A percentile compares a stretch with the other conserved stretches of the same genome.
Conservation (phyloP, 2,113 vertebrate species). For the Megatriorchis doriae region DNA sequence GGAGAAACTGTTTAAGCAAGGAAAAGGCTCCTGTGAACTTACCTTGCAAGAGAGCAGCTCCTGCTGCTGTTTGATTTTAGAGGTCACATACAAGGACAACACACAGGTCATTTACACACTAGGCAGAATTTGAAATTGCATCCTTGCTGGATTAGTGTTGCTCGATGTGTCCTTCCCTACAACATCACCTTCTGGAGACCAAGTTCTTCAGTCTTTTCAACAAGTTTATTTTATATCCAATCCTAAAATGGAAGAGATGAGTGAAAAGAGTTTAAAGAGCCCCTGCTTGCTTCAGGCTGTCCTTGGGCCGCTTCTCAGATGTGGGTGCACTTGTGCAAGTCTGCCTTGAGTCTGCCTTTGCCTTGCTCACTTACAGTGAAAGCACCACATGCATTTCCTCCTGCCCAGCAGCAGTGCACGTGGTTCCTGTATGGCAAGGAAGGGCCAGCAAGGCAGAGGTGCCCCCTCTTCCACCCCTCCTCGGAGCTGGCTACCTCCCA, state of each 20-base stretch:
- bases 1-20: neutral
- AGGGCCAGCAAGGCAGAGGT: neutral
- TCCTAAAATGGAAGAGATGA: neutral
- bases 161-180: neutral
- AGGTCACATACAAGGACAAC: neutral
- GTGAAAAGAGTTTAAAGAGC: neutral
- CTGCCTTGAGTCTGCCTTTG: neutral
- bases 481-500: neutral
- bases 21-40: neutral
- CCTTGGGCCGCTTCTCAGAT: neutral
- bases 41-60: neutral
- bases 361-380: neutral
- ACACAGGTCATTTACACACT: neutral
- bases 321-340: neutral
- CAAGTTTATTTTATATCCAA: neutral
- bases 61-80: neutral
- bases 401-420: fast-evolving
- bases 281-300: neutral
- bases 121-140: neutral
- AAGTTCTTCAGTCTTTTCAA: neutral
- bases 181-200: neutral
- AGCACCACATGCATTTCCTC: neutral
- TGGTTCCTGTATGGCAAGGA: neutral
- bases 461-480: neutral
- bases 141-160: neutral